Evolutionary conservation across 53 echinoderm and acorn worm genomes (phyloP), one percentile per base, ranked within the genome.

Genomic region (Paracentrotus lividus): DNA sequence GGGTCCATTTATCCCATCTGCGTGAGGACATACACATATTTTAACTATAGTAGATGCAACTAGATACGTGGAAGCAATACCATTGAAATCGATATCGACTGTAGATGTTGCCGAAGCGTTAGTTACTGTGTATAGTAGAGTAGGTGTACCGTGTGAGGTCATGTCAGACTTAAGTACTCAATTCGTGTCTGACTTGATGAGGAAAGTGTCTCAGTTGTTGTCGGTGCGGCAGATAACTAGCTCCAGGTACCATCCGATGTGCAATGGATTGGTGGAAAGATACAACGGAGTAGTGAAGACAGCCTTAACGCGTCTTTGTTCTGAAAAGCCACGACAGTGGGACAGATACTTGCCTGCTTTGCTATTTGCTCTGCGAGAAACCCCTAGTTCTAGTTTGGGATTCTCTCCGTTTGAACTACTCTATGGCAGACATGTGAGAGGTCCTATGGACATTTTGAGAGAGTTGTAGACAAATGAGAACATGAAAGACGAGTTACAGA

Each of bases 211-310:
- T 23, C 59, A 69, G 42, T 85, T 94, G 92, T 32, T 94, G 49
- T 94, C 92, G 0, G 92, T 94, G 2, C 61, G 66, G 61, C 93
- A 95, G 45, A 20, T 97, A 27, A 93, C 92, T 20, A 97, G 93
- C 1, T 93, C 96, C 3, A 93, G 96, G 3, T 95, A 97, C 86
- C 95, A n/a, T n/a, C n/a, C n/a, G n/a, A n/a, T n/a, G n/a, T n/a
- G n/a, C n/a, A n/a, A n/a, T n/a, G n/a, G n/a, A n/a, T n/a, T n/a
- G n/a, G n/a, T n/a, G n/a, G n/a, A n/a, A n/a, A n/a, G n/a, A n/a
- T n/a, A n/a, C n/a, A n/a, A n/a, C n/a, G n/a, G n/a, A n/a, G n/a
- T n/a, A n/a, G n/a, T n/a, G n/a, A n/a, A n/a, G n/a, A n/a, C n/a
- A n/a, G n/a, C n/a, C n/a, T n/a, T n/a, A n/a, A n/a, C n/a, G n/a